phyloP scores from a whole-genome alignment of 2,113 vertebrate genomes.

The Aplodontia rufa region DNA sequence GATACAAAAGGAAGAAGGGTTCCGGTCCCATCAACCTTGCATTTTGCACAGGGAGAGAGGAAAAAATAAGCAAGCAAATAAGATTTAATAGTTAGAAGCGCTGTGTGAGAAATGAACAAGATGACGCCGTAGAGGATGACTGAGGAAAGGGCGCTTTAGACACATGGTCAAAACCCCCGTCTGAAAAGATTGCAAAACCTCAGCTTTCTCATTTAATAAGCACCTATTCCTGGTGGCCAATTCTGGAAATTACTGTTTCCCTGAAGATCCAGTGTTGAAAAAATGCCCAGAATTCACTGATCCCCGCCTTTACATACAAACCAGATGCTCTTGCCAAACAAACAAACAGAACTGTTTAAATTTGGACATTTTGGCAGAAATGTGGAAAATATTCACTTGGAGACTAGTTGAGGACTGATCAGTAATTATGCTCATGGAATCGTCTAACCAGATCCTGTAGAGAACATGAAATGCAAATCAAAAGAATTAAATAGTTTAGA shows the following conservation, averaged over 20 bases:
- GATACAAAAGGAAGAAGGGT: background rate
- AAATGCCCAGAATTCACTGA: background rate
- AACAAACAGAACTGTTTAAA: background rate
- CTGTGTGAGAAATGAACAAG: background rate
- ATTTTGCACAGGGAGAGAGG: background rate
- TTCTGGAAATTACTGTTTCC: slow-evolving; percentile 7
- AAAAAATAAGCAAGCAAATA: background rate
- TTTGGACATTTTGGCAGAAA: background rate
- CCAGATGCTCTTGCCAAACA: background rate
- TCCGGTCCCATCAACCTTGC: background rate
- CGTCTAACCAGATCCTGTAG: background rate
- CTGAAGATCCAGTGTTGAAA: slow-evolving; percentile 6
- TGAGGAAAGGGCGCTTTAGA: background rate
- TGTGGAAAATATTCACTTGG: background rate
- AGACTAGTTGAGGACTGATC: background rate
- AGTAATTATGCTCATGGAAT: background rate
- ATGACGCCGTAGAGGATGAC: rapidly evolving
- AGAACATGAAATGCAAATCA: background rate
- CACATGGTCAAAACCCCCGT: background rate
- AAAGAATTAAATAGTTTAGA: background rate
- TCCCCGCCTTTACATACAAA: background rate
- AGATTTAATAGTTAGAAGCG: background rate
- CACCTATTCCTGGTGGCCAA: background rate
- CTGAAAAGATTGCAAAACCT: background rate
- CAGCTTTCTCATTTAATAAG: background rate